These are phyloP conservation scores for Teinopalpus imperialis DNA, from an alignment of 2,888 invertebrate species.

Conservation along the genomic window DNA sequence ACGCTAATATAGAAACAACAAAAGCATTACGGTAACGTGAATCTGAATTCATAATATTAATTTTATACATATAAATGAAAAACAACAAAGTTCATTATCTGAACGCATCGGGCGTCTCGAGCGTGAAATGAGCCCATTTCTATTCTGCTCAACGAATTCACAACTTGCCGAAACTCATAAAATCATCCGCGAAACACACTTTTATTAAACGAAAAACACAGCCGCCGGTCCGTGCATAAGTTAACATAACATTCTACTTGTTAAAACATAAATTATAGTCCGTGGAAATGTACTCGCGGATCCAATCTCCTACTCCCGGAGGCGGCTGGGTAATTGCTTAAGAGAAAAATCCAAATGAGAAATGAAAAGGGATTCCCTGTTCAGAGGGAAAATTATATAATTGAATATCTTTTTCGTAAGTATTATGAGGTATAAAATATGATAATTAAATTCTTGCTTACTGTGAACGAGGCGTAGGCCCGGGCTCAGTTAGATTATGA, in stretches of 20 bases:
- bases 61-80: constrained; percentile 44
- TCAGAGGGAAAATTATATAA: constrained; percentile 80
- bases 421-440: constrained; percentile 82
- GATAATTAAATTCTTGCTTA: constrained; percentile 78
- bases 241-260: constrained; percentile 71
- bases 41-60: constrained; percentile 13
- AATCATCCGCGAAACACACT: constrained; percentile 66
- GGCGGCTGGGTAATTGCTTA: constrained; percentile 76
- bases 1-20: too few relatives aligned
- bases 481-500: constrained; percentile 25
- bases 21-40: too few relatives aligned
- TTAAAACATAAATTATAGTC: constrained; percentile 74
- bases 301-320: constrained; percentile 66
- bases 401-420: constrained; percentile 80
- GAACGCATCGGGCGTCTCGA: constrained; percentile 38
- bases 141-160: constrained; percentile 61
- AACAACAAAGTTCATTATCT: constrained; percentile 44
- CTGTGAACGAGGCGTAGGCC: constrained; percentile 51
- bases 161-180: constrained; percentile 66
- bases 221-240: constrained; percentile 65
- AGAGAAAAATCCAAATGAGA: constrained; percentile 82
- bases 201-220: constrained; percentile 73
- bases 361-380: constrained; percentile 80
- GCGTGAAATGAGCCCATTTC: constrained; percentile 59
- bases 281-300: constrained; percentile 57